Percentiles rank a stretch among this genome's conserved stretches.
phyloP scores from a whole-genome alignment of 2,797 vertebrate species.

The Loris lydekkerianus region DNA sequence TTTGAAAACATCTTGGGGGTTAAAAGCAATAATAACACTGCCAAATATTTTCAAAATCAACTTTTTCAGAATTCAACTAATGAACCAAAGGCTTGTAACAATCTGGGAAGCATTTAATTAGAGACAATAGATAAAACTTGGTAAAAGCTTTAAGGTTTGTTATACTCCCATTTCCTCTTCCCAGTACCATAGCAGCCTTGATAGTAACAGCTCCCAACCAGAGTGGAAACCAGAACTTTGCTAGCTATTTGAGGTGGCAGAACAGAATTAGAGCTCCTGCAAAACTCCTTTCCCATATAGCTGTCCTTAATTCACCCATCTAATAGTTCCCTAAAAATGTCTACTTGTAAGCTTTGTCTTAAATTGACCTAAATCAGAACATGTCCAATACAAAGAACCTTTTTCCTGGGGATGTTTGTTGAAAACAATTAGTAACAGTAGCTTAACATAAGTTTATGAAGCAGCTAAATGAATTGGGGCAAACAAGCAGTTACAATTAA shows the following conservation, averaged over 20 bases:
- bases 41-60: background rate
- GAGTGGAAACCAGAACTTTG: background rate
- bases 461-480: background rate
- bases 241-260: background rate
- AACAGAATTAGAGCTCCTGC: background rate
- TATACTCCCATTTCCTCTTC: background rate
- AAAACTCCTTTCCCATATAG: background rate
- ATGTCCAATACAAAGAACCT: background rate
- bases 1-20: background rate
- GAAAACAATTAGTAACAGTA: background rate
- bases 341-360: background rate
- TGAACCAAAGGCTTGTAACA: background rate
- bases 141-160: background rate
- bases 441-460: background rate
- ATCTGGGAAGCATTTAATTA: background rate
- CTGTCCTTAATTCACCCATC: background rate
- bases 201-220: background rate
- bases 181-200: background rate
- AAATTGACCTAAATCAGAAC: background rate
- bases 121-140: background rate
- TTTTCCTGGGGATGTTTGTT: background rate
- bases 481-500: background rate
- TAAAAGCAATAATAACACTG: background rate
- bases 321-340: background rate
- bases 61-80: background rate